Evolutionary conservation across 2,113 vertebrate genomes (phyloP).

Genomic region (Amphiprion percula): DNA sequence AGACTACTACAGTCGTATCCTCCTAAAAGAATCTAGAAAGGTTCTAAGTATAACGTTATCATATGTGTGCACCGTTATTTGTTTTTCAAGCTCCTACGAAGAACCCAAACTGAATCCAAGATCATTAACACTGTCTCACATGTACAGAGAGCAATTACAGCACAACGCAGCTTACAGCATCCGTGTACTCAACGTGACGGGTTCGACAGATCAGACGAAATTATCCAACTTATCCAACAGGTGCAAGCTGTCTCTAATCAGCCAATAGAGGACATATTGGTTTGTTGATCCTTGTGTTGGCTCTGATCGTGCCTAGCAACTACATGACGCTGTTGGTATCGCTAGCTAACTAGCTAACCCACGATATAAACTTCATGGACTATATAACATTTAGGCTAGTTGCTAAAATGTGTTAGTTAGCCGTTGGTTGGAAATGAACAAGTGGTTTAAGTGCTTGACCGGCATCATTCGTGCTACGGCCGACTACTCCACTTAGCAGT

Average conservation of each 20-base stretch:
- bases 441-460: not conserved
- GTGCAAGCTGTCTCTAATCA: not conserved
- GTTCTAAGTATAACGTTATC: not conserved
- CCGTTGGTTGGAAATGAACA: too few relatives aligned
- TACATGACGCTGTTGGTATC: slow-evolving; percentile 43
- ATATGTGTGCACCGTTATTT: not conserved
- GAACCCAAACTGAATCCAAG: too few relatives aligned
- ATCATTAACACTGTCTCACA: not conserved
- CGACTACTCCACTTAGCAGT: not conserved
- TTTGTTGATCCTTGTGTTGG: slow-evolving; percentile 46
- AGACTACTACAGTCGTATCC: too few relatives aligned
- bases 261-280: not conserved
- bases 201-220: not conserved
- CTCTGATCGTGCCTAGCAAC: slow-evolving; percentile 76
- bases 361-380: not conserved
- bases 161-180: not conserved
- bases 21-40: not conserved
- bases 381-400: not conserved
- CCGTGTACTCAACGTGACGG: slow-evolving; percentile 31
- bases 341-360: slow-evolving; percentile 23
- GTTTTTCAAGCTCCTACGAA: not conserved
- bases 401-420: not conserved
- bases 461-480: not conserved
- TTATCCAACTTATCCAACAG: not conserved
- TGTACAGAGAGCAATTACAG: too few relatives aligned